Percentiles rank a stretch among this genome's conserved stretches.
Conservation (phyloP, 1,140 invertebrate species). For the Tigriopus japonicus region DNA sequence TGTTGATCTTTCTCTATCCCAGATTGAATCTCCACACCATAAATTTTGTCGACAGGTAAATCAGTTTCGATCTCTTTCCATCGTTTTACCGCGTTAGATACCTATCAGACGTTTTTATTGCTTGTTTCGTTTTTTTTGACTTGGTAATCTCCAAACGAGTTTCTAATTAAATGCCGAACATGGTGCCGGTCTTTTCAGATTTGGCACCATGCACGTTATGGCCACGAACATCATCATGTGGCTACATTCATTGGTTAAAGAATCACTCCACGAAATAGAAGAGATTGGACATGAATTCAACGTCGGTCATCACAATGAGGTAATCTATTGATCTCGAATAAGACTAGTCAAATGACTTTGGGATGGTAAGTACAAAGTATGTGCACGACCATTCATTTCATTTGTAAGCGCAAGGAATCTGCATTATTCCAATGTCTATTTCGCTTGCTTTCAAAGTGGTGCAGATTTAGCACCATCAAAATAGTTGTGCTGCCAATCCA, state of each 20-base stretch:
- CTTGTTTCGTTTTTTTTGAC: not conserved
- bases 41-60: not conserved
- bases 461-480: too few relatives aligned
- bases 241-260: conserved; percentile 78
- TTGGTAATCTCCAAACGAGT: too few relatives aligned
- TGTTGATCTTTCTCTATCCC: not conserved
- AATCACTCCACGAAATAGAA: conserved; percentile 58
- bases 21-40: not conserved
- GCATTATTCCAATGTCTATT: too few relatives aligned
- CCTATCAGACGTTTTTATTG: not conserved
- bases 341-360: too few relatives aligned
- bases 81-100: too few relatives aligned
- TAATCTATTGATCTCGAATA: too few relatives aligned
- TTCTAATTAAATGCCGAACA: not conserved
- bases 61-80: not conserved
- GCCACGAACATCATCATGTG: conserved; percentile 94
- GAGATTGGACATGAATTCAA: not conserved
- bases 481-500: too few relatives aligned
- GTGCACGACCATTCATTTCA: too few relatives aligned
- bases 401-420: too few relatives aligned
- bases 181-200: conserved; percentile 30
- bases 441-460: too few relatives aligned
- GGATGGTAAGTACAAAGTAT: too few relatives aligned
- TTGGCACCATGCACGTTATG: conserved; percentile 93
- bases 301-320: not conserved